These are phyloP conservation scores for Drosophila flavopinicola DNA, from an alignment of 2,888 invertebrate species.

Conservation along the genomic window DNA sequence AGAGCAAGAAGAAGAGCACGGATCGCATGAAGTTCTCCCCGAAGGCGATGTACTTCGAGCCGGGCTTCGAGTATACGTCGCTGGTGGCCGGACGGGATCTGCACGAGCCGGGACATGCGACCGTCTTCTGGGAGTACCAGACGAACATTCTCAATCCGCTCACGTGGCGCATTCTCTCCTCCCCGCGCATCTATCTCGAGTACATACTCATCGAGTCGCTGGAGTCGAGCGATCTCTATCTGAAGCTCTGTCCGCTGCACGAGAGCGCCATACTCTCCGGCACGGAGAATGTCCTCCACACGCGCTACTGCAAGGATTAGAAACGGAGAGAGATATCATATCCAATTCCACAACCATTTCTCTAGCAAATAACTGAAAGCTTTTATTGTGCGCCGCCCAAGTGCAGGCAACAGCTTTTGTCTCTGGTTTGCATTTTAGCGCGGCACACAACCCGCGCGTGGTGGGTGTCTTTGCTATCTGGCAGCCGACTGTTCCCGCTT, in stretches of 20 bases:
- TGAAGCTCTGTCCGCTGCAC: slow-evolving; percentile 88
- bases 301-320: slow-evolving; percentile 76
- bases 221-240: slow-evolving; percentile 86
- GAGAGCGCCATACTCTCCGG: slow-evolving; percentile 88
- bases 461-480: slow-evolving; percentile 19
- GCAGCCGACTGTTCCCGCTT: slow-evolving; percentile 23
- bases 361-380: slow-evolving; percentile 25
- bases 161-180: slow-evolving; percentile 91
- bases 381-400: slow-evolving; percentile 31
- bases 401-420: slow-evolving; percentile 24
- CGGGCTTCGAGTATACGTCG: slow-evolving; percentile 88
- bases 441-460: neutral
- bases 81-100: slow-evolving; percentile 89
- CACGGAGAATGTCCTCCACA: slow-evolving; percentile 81
- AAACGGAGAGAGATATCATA: slow-evolving; percentile 1
- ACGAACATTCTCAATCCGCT: slow-evolving; percentile 92
- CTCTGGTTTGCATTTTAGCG: slow-evolving; percentile 5
- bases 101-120: slow-evolving; percentile 88
- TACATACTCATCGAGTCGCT: slow-evolving; percentile 89
- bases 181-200: slow-evolving; percentile 90
- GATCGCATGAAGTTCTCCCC: slow-evolving; percentile 87
- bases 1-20: slow-evolving; percentile 85
- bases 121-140: slow-evolving; percentile 92
- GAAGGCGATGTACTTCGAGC: slow-evolving; percentile 86
- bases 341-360: slow-evolving; percentile 1